Evolutionary conservation across 2,888 invertebrate species (phyloP).

Genomic region (Heliconius hortense): DNA sequence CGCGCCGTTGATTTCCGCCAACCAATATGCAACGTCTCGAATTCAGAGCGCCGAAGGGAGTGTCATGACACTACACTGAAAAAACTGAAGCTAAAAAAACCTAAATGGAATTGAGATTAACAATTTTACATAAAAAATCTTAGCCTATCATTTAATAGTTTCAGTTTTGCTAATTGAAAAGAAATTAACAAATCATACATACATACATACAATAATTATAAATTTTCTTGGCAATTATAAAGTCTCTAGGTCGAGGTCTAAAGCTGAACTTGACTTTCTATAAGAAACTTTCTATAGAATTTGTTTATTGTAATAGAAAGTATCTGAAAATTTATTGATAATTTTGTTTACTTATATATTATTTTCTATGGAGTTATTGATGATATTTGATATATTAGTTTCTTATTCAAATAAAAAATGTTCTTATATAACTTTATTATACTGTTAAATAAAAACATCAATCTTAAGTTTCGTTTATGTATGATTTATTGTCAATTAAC

Average conservation of each 20-base stretch:
- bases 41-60: too few species aligned
- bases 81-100: too few species aligned
- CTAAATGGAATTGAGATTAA: neutral
- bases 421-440: too few species aligned
- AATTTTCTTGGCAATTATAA: slow-evolving; percentile 15
- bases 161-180: neutral
- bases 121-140: neutral
- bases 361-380: neutral
- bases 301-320: neutral
- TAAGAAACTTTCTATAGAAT: slow-evolving; percentile 10
- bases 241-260: slow-evolving; percentile 13
- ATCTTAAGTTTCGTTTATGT: too few species aligned
- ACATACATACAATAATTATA: neutral
- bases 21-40: too few species aligned
- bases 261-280: slow-evolving; percentile 26
- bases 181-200: neutral
- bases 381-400: neutral
- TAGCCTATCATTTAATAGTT: neutral
- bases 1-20: too few species aligned
- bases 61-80: too few species aligned
- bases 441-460: too few species aligned
- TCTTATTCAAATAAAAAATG: too few species aligned
- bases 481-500: too few species aligned
- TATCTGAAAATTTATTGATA: neutral
- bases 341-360: neutral